Evolutionary conservation across 2,797 vertebrate genomes (phyloP).

Genomic region (Platalea minor): DNA sequence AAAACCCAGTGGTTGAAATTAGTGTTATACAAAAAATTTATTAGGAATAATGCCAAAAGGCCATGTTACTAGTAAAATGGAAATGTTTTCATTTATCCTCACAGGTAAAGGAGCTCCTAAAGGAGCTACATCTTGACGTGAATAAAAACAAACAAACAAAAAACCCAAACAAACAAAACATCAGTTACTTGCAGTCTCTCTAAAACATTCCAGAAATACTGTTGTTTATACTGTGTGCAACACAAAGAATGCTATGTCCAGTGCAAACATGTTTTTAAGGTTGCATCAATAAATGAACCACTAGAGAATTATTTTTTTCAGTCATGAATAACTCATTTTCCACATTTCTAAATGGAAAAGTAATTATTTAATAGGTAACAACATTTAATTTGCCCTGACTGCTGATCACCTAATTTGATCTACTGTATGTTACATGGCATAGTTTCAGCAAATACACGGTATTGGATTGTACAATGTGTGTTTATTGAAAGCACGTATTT

Average conservation of each 20-base stretch:
- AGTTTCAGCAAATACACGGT: not conserved
- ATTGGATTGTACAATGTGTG: not conserved
- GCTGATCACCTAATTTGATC: not conserved
- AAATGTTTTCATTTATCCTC: not conserved
- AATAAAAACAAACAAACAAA: not conserved
- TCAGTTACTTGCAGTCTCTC: not conserved
- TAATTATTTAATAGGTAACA: not conserved
- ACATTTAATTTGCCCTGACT: not conserved
- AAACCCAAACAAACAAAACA: accelerated
- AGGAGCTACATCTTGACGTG: accelerated
- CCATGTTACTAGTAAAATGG: not conserved
- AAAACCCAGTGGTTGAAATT: not conserved
- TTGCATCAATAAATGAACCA: not conserved
- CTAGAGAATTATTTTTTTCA: not conserved
- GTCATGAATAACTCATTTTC: not conserved
- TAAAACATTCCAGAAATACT: not conserved
- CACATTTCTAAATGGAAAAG: not conserved
- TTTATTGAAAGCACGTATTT: not conserved
- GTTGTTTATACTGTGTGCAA: not conserved
- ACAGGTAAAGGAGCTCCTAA: not conserved
- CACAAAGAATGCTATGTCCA: not conserved
- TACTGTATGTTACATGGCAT: not conserved
- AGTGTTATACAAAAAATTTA: not conserved
- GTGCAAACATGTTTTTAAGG: not conserved
- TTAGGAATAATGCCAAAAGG: not conserved